Conservation (phyloP, 2,113 vertebrate genomes). For the Zosterops borbonicus region DNA sequence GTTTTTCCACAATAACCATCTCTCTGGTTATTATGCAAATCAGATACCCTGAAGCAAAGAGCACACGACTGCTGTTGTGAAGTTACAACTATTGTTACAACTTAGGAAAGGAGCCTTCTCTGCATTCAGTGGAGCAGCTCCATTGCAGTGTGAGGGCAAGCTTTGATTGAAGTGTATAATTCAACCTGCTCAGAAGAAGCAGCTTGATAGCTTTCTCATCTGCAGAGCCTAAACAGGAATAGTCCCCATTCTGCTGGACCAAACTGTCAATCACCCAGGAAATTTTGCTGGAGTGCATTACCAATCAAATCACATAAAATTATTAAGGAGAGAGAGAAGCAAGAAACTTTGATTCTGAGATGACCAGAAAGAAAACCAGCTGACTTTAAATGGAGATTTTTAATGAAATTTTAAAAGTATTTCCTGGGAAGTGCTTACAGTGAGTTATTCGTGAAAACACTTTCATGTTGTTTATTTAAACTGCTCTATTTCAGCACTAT, state of each 20-base stretch:
- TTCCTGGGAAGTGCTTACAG: not conserved
- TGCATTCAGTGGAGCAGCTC: not conserved
- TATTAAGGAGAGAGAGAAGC: not conserved
- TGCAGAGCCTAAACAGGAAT: not conserved
- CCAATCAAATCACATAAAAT: not conserved
- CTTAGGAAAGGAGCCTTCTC: not conserved
- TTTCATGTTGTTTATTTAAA: not conserved
- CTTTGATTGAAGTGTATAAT: constrained; percentile 1
- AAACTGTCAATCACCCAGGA: not conserved
- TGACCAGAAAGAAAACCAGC: constrained; percentile 45
- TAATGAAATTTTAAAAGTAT: constrained; percentile 48
- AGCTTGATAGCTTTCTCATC: not conserved
- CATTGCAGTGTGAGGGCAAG: not conserved
- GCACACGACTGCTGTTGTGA: not conserved
- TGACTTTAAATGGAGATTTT: constrained; percentile 37
- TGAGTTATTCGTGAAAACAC: not conserved
- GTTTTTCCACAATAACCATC: not conserved
- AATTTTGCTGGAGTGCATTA: not conserved
- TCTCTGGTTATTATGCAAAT: constrained; percentile 6
- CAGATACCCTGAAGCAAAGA: not conserved
- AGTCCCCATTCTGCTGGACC: not conserved
- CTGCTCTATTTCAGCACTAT: not conserved
- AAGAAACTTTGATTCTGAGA: constrained; percentile 44
- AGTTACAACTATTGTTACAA: not conserved
- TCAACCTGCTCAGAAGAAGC: not conserved